Conservation (phyloP, 2,888 invertebrate species). For the Meloe dianella region DNA sequence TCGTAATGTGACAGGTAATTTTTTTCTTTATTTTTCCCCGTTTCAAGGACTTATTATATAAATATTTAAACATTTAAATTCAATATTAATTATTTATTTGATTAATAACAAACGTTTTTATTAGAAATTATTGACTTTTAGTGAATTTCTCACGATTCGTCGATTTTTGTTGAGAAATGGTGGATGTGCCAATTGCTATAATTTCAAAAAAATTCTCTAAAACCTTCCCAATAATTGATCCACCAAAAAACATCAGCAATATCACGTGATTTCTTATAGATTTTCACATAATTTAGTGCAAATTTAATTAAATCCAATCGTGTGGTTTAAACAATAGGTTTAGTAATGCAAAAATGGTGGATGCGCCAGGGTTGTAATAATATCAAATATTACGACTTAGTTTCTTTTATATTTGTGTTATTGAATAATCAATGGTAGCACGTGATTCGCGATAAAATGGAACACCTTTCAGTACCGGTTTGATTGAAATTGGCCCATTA, state of each 20-base stretch:
- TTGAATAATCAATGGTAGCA: not conserved
- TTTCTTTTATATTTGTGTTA: not conserved
- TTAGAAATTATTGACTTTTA: not conserved
- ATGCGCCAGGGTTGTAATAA: not conserved
- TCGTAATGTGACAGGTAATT: slow-evolving; percentile 44
- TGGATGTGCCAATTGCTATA: not conserved
- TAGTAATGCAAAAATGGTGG: not conserved
- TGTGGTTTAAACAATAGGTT: too few species aligned
- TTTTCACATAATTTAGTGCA: not conserved
- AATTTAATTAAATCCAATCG: not conserved
- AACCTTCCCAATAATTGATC: not conserved
- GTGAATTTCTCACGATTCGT: not conserved
- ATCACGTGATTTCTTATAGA: not conserved
- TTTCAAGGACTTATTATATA: not conserved
- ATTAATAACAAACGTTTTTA: not conserved
- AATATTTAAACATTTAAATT: not conserved
- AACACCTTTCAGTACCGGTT: not conserved
- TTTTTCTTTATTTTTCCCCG: not conserved
- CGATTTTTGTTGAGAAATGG: not conserved
- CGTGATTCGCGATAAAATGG: not conserved
- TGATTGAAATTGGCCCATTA: not conserved
- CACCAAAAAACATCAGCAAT: not conserved
- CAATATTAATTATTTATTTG: not conserved
- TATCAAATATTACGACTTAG: not conserved
- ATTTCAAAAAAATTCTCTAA: not conserved